Evolutionary conservation across 1,140 invertebrate genomes (phyloP).

Genomic region (Drepana arcuata): DNA sequence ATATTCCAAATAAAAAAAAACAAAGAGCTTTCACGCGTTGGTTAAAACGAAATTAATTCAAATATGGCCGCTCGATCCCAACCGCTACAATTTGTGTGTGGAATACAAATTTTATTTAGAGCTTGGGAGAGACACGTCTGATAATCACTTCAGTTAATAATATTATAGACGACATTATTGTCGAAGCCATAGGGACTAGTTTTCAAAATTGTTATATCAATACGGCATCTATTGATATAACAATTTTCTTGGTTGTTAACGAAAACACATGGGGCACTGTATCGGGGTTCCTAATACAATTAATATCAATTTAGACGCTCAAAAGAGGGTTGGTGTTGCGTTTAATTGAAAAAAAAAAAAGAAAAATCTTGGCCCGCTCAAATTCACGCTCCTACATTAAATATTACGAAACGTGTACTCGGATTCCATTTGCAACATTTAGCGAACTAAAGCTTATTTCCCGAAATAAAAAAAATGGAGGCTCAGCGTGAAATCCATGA

Average conservation of each 20-base stretch:
- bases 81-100: slow-evolving; percentile 47
- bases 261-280: slow-evolving; percentile 60
- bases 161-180: slow-evolving; percentile 13
- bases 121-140: slow-evolving; percentile 22
- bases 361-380: slow-evolving; percentile 1
- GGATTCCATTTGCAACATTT: slow-evolving; percentile 20
- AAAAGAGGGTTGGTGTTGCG: slow-evolving; percentile 19
- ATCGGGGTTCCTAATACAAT: slow-evolving; percentile 59
- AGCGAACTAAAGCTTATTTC: slow-evolving; percentile 18
- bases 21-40: slow-evolving; percentile 36
- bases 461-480: slow-evolving; percentile 20
- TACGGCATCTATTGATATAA: too few relatives aligned
- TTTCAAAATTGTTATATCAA: slow-evolving; percentile 13
- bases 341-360: slow-evolving; percentile 2
- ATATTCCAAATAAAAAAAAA: too few relatives aligned
- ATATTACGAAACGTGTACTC: slow-evolving; percentile 18
- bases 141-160: slow-evolving; percentile 11
- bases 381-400: slow-evolving; percentile 3
- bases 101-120: slow-evolving; percentile 37
- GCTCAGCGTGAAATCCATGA: slow-evolving; percentile 23
- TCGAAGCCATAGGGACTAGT: slow-evolving; percentile 12
- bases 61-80: slow-evolving; percentile 36
- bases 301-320: slow-evolving; percentile 62
- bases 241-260: slow-evolving; percentile 64
- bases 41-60: slow-evolving; percentile 50